Evolutionary conservation across 2,888 invertebrate species (phyloP), one percentile per base, ranked within the genome.

Genomic region (Eudasyphora cyanicolor): DNA sequence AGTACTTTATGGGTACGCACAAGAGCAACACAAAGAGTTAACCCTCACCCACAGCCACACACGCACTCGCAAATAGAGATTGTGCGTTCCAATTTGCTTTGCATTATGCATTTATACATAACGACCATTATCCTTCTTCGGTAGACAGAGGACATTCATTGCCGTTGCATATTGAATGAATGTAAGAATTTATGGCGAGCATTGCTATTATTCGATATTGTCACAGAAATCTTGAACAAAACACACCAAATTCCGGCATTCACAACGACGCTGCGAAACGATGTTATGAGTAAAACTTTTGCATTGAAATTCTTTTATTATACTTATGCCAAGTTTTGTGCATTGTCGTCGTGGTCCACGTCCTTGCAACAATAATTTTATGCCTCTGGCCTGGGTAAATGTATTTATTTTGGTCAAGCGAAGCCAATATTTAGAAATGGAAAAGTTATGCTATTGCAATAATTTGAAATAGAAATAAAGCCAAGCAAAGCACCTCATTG

Each of bases 91-190:
- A 38, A 1, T 10, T 4, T 57, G 12, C 27, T 10, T 38, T 19
- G 21, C 17, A 38, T 64, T 38, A 64, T 35, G 64, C 32, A 38
- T 64, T 67, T 24, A 14, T 42, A 27, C 24, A 27, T 24, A 27
- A 57, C 14, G 67, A 67, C 67, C 35, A 67, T 67, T 67, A 67
- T 42, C 35, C 64, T 5, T 29, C 12, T n/a, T 57, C 57, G 57
- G 57, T 57, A 7, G 14, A 49, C 12, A 17, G 49, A 49, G 49
- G 19, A 57, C 57, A 57, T 21, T 57, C 14, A n/a, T 62, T 35
- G 19, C 17, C 3, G n/a, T n/a, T 42, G 12, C 10, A 38, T 21
- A 38, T 21, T 14, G 0, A 14, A 24, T 29, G 14, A 2, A 21
- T 62, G 29, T 21, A n/a, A 7, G 42, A 1, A 67, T 38, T 67